Evolutionary conservation across 2,888 invertebrate species (phyloP), one percentile per base, ranked within the genome.

Genomic region (Epistrophella euchroma): DNA sequence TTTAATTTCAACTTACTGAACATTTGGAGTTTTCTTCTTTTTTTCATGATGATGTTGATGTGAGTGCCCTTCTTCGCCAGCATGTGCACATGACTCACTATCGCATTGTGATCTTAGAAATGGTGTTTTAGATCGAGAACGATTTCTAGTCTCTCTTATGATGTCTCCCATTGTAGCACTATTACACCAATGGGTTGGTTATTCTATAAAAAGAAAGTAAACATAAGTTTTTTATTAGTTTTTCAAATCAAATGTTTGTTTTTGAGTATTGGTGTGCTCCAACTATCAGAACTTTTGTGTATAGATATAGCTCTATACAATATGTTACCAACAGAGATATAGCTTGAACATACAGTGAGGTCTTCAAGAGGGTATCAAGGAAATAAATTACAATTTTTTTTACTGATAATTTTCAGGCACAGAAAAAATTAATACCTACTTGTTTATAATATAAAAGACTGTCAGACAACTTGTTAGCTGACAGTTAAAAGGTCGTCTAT

Each of bases 111-210:
- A 94, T 88, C 94, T 93, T 88, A 94, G 91, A 90, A 95, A 95
- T 88, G 96, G 95, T 89, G 96, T 95, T 90, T 94, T 95, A 45
- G 96, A 96, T 89, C 95, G 94, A 89, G 95, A 95, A 93, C 95
- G 94, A 91, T 95, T 94, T 92, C 95, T 93, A 91, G 95, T 94
- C 92, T 94, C 94, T 89, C 93, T 92, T 76, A 90, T 90, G 86
- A 90, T 90, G 37, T 90, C 91, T 86, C 90, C 91, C 91, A 88
- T 87, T 13, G 52, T 73, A 66, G 82, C 43, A 40, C 19, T 19
- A 45, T 64, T 52, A 74, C 58, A 62, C 85, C 50, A 28, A 72
- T 55, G 66, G 75, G 72, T 43, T 76, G 50, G 22, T 72, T 84
- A 72, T 47, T 71, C 81, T 81, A 81, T 50, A 60, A 81, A 70